A percentile compares a stretch with the other conserved stretches of the same genome.
These are phyloP conservation scores for Ips nitidus DNA, from an alignment of 1,140 invertebrate species.

Conservation along the genomic window DNA sequence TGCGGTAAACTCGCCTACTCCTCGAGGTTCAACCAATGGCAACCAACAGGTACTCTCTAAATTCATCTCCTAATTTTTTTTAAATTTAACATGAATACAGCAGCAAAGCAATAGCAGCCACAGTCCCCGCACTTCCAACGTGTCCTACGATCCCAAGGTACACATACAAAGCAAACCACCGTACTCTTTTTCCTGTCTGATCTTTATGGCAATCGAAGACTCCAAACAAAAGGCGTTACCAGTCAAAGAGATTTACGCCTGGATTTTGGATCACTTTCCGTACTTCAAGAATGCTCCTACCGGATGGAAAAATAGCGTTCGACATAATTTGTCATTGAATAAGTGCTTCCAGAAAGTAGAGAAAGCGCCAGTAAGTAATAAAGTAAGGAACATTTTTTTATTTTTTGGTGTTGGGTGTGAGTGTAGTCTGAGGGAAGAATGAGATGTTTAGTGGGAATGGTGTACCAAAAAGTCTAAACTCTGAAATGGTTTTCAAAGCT, in stretches of 20 bases:
- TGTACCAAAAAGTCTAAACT: too few relatives aligned
- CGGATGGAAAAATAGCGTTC: conserved; percentile 97
- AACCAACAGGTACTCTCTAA: conserved; percentile 1
- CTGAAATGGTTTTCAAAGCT: too few relatives aligned
- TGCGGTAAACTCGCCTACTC: conserved; percentile 46
- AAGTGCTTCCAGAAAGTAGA: conserved; percentile 97
- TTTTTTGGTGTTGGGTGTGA: conserved; percentile 9
- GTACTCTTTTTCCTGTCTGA: conserved; percentile 93
- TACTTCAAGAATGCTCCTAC: conserved; percentile 95
- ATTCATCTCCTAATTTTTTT: conserved; percentile 1
- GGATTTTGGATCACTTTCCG: conserved; percentile 95
- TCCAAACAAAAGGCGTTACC: conserved; percentile 85
- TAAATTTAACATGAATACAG: too few relatives aligned
- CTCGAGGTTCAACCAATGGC: neutral
- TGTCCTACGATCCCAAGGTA: conserved; percentile 75
- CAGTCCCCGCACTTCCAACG: conserved; percentile 51
- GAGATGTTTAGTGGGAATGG: neutral
- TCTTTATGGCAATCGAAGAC: conserved; percentile 97
- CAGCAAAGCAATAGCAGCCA: conserved; percentile 8
- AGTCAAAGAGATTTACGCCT: conserved; percentile 97
- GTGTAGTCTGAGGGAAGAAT: neutral
- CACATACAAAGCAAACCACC: conserved; percentile 89
- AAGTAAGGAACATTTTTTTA: conserved; percentile 26
- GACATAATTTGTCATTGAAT: conserved; percentile 94
- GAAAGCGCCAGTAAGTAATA: conserved; percentile 73